Base-by-base conservation (phyloP, 2,888 invertebrate genomes). In the Monochamus alternatus region DNA sequence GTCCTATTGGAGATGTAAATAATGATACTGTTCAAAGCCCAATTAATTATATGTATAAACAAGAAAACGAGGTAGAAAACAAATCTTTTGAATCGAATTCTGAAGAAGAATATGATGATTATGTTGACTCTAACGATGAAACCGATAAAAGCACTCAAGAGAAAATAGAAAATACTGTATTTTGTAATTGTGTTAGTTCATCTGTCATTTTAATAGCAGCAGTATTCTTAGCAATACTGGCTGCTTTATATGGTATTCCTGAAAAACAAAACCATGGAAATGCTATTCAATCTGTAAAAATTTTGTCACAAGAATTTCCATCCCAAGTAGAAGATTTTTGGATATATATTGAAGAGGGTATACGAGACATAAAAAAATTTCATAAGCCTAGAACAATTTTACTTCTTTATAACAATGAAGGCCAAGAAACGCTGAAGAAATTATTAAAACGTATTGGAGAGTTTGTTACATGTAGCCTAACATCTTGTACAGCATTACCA, bases 351-450 rank as follows among this genome's bases (percentile, higher is more conserved):
- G 78, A 82, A 67, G 82, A 84, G 58, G 87, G 87, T 14, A 83
- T 90, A 73, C 75, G 82, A 5, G 87, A 89, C 59, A 79, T 88
- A 8, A 75, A 81, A 9, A 67, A 79, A 9, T 84, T 85, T 2
- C 77, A 85, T 32, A 86, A 83, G 77, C 89, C 89, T 9, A 85
- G 87, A 38, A 86, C 89, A n/a, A 87, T 90, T 77, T 77, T 90
- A 70, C 83, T 90, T 10, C 81, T 90, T 70, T 89, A 89, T 60
- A 84, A 84, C 75, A 75, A 84, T 59, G 74, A 87, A 66, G 80
- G 85, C 58, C 84, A 79, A 73, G 43, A 74, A 51, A 84, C 79
- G 14, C 12, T 84, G 62, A 74, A 84, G 44, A 86, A 88, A 75
- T 86, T 90, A 43, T 84, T 89, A 52, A 69, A 78, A 66, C 78